A percentile compares a stretch with the other conserved stretches of the same genome.
Evolutionary conservation across 1,140 invertebrate species (phyloP).

Genomic region (Drosophila funebris): DNA sequence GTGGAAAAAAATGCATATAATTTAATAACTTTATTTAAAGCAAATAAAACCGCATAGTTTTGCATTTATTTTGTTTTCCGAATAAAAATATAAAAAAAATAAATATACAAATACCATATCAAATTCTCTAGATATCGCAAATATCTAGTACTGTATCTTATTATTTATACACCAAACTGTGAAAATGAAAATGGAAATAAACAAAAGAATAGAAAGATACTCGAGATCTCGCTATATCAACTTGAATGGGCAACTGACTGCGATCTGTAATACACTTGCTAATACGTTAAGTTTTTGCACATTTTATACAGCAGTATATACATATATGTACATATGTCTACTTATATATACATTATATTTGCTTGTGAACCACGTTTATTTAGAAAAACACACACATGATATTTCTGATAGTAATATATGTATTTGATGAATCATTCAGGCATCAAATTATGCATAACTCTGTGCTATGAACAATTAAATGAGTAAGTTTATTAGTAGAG

Average conservation of each 20-base stretch:
- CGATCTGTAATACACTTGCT: constrained; percentile 9
- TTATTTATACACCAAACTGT: not conserved
- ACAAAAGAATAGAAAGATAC: not conserved
- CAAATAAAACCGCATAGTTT: too few species aligned
- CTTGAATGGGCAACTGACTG: not conserved
- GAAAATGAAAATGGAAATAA: constrained; percentile 5
- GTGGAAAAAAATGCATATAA: too few species aligned
- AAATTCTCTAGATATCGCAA: too few species aligned
- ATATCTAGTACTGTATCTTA: too few species aligned
- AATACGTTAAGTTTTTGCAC: constrained; percentile 35
- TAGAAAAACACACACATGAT: constrained; percentile 6
- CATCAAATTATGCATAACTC: constrained; percentile 8
- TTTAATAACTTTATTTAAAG: too few species aligned
- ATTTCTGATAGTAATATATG: constrained; percentile 5
- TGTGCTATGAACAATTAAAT: constrained; percentile 17
- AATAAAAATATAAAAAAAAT: too few species aligned
- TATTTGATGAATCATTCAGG: constrained; percentile 50
- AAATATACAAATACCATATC: too few species aligned
- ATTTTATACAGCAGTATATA: constrained; percentile 15
- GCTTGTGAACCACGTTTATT: constrained; percentile 47
- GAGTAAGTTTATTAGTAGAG: constrained; percentile 17
- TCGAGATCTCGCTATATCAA: not conserved
- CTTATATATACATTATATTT: constrained; percentile 43
- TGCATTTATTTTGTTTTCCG: too few species aligned
- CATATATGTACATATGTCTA: constrained; percentile 7